Evolutionary conservation across 2,797 vertebrate genomes (phyloP).

Genomic region (Spea hammondii): DNA sequence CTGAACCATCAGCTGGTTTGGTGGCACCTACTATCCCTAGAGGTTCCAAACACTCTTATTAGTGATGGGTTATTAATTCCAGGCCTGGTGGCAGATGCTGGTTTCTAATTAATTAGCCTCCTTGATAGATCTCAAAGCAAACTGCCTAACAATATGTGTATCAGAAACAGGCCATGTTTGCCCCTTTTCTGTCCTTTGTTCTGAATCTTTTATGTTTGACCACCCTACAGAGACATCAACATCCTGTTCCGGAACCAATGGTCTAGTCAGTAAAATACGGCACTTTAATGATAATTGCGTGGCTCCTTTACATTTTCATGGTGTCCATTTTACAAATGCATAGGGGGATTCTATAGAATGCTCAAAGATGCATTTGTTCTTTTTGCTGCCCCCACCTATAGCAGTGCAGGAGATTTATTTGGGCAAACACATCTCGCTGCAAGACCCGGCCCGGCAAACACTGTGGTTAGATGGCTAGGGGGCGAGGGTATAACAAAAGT

Average conservation of each 20-base stretch:
- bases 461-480: too few relatives aligned
- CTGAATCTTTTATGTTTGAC: not conserved
- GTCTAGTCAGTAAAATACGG: not conserved
- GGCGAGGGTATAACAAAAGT: too few relatives aligned
- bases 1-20: constrained; percentile 36
- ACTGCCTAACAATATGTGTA: constrained; percentile 17
- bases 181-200: constrained; percentile 15
- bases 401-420: too few relatives aligned
- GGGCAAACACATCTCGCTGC: too few relatives aligned
- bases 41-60: constrained; percentile 15
- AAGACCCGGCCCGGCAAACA: too few relatives aligned
- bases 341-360: too few relatives aligned
- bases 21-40: constrained; percentile 16
- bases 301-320: too few relatives aligned
- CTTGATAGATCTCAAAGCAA: constrained; percentile 35
- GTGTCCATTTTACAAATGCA: too few relatives aligned
- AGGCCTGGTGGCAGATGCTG: constrained; percentile 30
- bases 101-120: constrained; percentile 40
- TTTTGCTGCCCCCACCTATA: too few relatives aligned
- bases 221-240: not conserved
- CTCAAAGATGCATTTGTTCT: too few relatives aligned
- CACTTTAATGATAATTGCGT: too few relatives aligned
- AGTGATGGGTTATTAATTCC: constrained; percentile 49
- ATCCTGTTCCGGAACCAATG: not conserved
- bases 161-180: not conserved